These are phyloP conservation scores for Pinna nobilis DNA, from an alignment of 1,140 invertebrate genomes.

Conservation along the genomic window DNA sequence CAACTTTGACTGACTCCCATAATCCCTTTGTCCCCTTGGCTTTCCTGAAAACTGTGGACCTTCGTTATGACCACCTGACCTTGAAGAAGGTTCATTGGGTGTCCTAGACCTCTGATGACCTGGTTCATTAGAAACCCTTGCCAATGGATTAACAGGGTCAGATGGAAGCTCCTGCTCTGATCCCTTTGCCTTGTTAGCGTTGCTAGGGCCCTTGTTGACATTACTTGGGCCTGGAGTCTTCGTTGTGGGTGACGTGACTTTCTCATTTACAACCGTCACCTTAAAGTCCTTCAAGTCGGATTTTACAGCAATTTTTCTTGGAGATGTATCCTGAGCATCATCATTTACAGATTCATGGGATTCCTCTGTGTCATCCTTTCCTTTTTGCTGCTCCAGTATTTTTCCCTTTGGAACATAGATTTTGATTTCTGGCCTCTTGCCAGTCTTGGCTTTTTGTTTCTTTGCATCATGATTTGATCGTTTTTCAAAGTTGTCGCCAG, in stretches of 20 bases:
- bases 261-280: slow-evolving; percentile 37
- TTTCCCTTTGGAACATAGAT: slow-evolving; percentile 67
- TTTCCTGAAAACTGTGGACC: no score
- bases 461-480: slow-evolving; percentile 10
- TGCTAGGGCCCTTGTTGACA: neutral
- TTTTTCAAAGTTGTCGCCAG: no score
- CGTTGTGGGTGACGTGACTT: neutral
- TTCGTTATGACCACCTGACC: no score
- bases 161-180: neutral
- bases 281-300: slow-evolving; percentile 30
- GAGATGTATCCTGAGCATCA: neutral
- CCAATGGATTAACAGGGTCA: slow-evolving; percentile 6
- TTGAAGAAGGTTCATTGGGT: neutral
- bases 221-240: neutral
- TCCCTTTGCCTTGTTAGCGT: neutral
- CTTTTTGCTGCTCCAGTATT: slow-evolving; percentile 51
- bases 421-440: slow-evolving; percentile 67
- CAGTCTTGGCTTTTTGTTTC: slow-evolving; percentile 45
- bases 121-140: slow-evolving; percentile 1
- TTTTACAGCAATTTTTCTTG: slow-evolving; percentile 44
- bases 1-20: slow-evolving; percentile 2
- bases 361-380: slow-evolving; percentile 41
- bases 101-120: neutral
- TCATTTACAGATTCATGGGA: neutral
- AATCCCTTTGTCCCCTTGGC: no score